Evolutionary conservation across 2,113 vertebrate species (phyloP).

Genomic region (Myotis yumanensis): DNA sequence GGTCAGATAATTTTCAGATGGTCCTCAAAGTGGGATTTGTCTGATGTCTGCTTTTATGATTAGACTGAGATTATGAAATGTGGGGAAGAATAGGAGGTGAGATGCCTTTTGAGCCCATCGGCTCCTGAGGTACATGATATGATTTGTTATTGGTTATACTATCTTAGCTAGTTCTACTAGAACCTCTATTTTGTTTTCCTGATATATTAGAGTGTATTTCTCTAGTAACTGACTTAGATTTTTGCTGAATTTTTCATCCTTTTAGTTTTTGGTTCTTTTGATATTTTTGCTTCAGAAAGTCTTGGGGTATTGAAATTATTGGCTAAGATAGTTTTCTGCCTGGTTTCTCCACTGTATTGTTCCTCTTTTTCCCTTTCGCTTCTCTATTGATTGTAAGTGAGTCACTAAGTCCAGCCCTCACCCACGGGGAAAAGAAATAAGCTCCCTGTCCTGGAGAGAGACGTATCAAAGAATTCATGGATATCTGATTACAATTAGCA

Average conservation of each 20-base stretch:
- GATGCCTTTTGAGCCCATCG: accelerated
- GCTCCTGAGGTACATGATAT: too few relatives aligned
- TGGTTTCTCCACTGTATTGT: not conserved
- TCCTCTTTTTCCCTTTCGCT: not conserved
- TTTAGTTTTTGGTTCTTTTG: not conserved
- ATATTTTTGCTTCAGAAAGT: not conserved
- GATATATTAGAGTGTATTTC: not conserved
- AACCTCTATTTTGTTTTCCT: not conserved
- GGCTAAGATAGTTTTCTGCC: not conserved
- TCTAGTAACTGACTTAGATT: not conserved
- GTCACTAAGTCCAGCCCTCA: not conserved
- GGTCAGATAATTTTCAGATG: not conserved
- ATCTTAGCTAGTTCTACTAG: not conserved
- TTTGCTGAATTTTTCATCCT: not conserved
- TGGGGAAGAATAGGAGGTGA: not conserved
- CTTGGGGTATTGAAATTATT: not conserved
- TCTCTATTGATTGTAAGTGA: not conserved
- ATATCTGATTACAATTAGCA: not conserved
- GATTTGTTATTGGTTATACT: not conserved
- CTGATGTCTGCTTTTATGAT: not conserved
- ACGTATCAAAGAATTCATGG: not conserved
- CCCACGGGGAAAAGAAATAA: not conserved
- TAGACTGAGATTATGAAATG: not conserved
- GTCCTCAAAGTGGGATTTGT: not conserved
- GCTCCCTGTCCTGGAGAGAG: not conserved